Conservation (phyloP, 2,888 invertebrate genomes). For the Trypoxylon attenuatum region DNA sequence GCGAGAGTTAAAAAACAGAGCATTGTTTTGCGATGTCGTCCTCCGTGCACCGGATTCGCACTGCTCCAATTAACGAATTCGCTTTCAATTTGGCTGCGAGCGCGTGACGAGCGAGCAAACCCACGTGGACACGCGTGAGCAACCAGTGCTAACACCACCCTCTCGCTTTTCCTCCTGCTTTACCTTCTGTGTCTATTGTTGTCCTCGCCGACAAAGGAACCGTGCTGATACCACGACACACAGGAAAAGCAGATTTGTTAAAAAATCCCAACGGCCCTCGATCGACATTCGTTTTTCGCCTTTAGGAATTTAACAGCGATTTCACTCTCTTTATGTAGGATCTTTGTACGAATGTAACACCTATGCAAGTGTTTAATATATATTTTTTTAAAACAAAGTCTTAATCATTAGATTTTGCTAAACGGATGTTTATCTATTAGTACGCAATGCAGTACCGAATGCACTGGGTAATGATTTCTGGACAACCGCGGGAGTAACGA, state of each 20-base stretch:
- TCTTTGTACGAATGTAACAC: too few relatives aligned
- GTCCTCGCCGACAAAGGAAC: background rate
- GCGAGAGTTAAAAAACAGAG: too few relatives aligned
- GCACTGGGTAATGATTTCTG: slow-evolving; percentile 8
- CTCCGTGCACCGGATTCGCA: background rate
- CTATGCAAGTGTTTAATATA: too few relatives aligned
- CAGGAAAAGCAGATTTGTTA: too few relatives aligned
- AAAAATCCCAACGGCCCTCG: too few relatives aligned
- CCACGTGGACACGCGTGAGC: background rate
- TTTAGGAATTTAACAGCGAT: too few relatives aligned
- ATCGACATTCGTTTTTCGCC: too few relatives aligned
- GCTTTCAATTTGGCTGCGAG: background rate
- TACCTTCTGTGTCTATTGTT: background rate
- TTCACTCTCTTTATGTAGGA: too few relatives aligned
- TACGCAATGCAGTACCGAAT: background rate
- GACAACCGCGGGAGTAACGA: slow-evolving; percentile 7
- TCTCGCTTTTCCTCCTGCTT: background rate
- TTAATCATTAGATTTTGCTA: too few relatives aligned
- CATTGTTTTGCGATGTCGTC: background rate
- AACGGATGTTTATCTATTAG: background rate
- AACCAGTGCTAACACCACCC: background rate
- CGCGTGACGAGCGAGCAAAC: background rate
- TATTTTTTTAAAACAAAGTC: too few relatives aligned
- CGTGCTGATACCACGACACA: too few relatives aligned
- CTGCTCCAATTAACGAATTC: background rate